Evolutionary conservation across 2,888 invertebrate genomes (phyloP).

Genomic region (Hemicrepidius hirtus): DNA sequence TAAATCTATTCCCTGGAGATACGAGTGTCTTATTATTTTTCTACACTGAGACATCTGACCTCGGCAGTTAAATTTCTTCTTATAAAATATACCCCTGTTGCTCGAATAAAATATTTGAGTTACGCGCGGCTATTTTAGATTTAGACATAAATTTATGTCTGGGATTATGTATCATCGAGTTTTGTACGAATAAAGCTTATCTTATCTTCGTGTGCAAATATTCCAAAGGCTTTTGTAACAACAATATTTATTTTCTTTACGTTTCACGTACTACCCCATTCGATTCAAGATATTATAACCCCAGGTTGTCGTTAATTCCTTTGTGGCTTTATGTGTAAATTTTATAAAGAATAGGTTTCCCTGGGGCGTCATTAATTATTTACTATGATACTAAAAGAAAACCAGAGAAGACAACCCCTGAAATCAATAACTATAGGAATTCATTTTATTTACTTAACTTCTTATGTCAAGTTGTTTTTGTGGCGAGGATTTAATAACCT

Average conservation of each 20-base stretch:
- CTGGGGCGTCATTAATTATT: not conserved
- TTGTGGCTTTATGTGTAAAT: not conserved
- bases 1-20: conserved; percentile 42
- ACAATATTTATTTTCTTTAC: no score
- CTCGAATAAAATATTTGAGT: conserved; percentile 42
- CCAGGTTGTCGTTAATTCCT: not conserved
- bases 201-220: not conserved
- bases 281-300: no score
- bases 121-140: conserved; percentile 31
- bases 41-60: conserved; percentile 39
- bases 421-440: conserved; percentile 21
- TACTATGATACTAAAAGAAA: not conserved
- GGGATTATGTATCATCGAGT: conserved; percentile 19
- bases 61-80: conserved; percentile 42
- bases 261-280: no score
- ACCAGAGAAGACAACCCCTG: not conserved
- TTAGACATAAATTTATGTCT: conserved; percentile 25
- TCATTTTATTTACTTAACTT: conserved; percentile 17
- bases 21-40: conserved; percentile 38
- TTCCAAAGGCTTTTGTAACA: not conserved
- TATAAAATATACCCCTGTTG: conserved; percentile 43
- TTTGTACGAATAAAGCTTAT: not conserved
- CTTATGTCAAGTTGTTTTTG: conserved; percentile 7
- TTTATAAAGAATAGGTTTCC: not conserved
- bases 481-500: conserved; percentile 26